A percentile compares a stretch with the other conserved stretches of the same genome.
Conservation (phyloP, 2,113 vertebrate genomes). For the Pangasianodon gigas region DNA sequence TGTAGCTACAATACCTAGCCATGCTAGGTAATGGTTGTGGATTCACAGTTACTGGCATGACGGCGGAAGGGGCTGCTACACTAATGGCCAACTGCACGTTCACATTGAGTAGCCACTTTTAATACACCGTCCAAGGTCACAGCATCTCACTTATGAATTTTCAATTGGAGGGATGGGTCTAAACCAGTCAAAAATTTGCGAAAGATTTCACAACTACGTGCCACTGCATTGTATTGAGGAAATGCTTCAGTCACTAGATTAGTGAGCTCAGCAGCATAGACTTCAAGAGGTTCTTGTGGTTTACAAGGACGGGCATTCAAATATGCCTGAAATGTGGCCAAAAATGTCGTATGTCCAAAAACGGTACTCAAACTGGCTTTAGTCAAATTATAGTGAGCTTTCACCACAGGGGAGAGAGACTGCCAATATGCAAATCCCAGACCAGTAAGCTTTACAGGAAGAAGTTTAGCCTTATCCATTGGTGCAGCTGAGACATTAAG, state of each 20-base stretch:
- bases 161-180: neutral
- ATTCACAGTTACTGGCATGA: neutral
- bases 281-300: conserved; percentile 7
- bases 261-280: conserved; percentile 30
- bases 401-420: neutral
- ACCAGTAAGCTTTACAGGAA: no score
- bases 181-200: neutral
- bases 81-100: conserved; percentile 6
- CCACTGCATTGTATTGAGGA: conserved; percentile 1
- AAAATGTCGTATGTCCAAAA: conserved; percentile 19
- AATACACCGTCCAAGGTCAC: conserved; percentile 10
- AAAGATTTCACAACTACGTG: neutral
- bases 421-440: no score
- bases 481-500: no score
- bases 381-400: neutral
- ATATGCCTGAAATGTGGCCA: conserved; percentile 23
- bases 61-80: neutral
- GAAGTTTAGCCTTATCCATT: no score
- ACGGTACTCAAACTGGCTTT: conserved; percentile 9
- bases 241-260: conserved; percentile 21
- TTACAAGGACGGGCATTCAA: neutral
- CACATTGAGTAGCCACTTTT: neutral
- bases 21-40: neutral
- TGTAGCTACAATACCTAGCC: no score
- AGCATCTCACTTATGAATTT: conserved; percentile 21